Evolutionary conservation across 1,140 invertebrate species (phyloP).

Genomic region (Drosophila lowei): DNA sequence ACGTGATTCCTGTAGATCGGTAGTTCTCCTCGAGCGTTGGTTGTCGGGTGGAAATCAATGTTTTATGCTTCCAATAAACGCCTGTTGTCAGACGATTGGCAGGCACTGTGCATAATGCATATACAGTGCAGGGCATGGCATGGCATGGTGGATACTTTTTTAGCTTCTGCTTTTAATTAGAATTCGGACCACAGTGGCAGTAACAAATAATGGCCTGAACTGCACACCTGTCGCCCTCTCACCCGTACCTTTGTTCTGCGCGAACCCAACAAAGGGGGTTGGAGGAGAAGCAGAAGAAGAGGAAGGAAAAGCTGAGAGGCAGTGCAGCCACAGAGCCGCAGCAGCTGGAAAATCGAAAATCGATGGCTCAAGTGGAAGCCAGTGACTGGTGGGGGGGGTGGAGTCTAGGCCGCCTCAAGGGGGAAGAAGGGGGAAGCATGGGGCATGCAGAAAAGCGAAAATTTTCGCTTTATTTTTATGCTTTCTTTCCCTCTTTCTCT

Average conservation of each 20-base stretch:
- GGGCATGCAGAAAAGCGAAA: conserved; percentile 21
- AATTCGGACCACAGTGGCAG: too few relatives aligned
- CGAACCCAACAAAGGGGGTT: too few relatives aligned
- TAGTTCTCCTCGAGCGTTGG: too few relatives aligned
- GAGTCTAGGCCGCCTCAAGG: neutral
- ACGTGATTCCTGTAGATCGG: too few relatives aligned
- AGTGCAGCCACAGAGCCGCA: conserved; percentile 12
- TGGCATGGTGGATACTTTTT: too few relatives aligned
- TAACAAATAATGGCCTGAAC: too few relatives aligned
- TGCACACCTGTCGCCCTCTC: too few relatives aligned
- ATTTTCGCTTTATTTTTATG: conserved; percentile 11
- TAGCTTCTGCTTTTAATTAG: too few relatives aligned
- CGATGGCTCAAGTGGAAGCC: conserved; percentile 54
- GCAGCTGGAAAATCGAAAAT: conserved; percentile 62
- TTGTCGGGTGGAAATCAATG: too few relatives aligned
- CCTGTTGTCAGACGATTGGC: neutral
- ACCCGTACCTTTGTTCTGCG: too few relatives aligned
- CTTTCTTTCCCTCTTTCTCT: neutral
- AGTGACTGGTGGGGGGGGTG: neutral
- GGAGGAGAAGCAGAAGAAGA: neutral
- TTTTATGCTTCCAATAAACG: neutral
- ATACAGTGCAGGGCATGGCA: too few relatives aligned
- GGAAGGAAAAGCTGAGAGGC: conserved; percentile 17
- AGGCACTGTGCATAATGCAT: neutral
- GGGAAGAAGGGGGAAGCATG: neutral